Base-by-base conservation (phyloP, 2,113 vertebrate genomes). In the Nannospalax galili region DNA sequence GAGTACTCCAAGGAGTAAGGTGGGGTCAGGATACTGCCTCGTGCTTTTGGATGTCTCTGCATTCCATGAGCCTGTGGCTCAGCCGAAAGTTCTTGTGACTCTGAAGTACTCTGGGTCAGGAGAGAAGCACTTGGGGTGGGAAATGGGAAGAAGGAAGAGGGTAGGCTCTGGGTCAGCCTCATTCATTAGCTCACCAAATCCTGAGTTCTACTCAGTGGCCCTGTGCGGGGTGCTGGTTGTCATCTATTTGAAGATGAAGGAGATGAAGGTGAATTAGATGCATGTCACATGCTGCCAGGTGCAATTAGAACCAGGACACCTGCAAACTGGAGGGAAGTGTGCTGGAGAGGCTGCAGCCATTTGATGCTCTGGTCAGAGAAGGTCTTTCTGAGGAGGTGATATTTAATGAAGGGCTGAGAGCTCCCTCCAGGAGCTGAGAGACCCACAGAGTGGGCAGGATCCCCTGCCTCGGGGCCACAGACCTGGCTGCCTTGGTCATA, bases 41-140 rank as follows among this genome's bases (percentile, higher is more conserved):
- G 45, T 0, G 35, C 69, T 62, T 74, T 88, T 45, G 60, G 93
- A 84, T 73, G 60, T 65, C 62, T 67, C 93, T 91, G 80, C 19
- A 52, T 52, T 52, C 48, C 10, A 12, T 35, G 45, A 28, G 72
- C 48, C 32, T 56, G 5, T 60, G 56, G 24, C 82, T 90, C 52
- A 90, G 74, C 69, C 37, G 42, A 45, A 82, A 58, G 58, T 22
- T 2, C 60, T 26, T 3, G 40, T 78, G 69, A 79, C 85, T 35
- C 67, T 28, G 67, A 75, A 26, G 35, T 62, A 5, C 56, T 85
- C 84, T 58, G 73, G 60, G 52, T 37, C 42, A 7, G 52, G 74
- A 77, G 45, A 45, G 84, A 90, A 81, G 45, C 42, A 73, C 77
- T 24, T 42, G 70, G 42, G 30, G 22, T 19, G 6, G 32, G 67